phyloP scores from a whole-genome alignment of 1,140 invertebrate species.

The Formica exsecta region DNA sequence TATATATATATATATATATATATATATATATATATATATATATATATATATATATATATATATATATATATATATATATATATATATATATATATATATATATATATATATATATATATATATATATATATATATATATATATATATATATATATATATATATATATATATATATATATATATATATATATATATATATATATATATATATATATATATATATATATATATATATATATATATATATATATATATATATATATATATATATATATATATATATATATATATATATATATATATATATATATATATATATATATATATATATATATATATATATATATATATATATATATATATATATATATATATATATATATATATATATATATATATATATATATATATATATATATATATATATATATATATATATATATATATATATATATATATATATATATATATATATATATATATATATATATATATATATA shows the following conservation, averaged over 20 bases:
- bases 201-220: background rate
- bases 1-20: background rate
- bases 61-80: background rate
- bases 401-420: background rate
- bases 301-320: background rate
- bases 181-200: background rate
- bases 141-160: background rate
- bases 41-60: background rate
- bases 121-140: background rate
- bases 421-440: background rate
- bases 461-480: background rate
- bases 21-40: background rate
- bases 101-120: background rate
- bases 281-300: background rate
- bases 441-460: background rate
- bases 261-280: background rate
- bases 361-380: background rate
- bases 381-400: background rate
- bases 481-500: background rate
- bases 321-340: background rate
- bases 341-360: background rate
- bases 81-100: background rate
- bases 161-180: background rate
- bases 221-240: background rate
- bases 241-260: background rate